These are phyloP conservation scores for Lepus oiostolus DNA, from an alignment of 2,797 vertebrate species.

Conservation along the genomic window DNA sequence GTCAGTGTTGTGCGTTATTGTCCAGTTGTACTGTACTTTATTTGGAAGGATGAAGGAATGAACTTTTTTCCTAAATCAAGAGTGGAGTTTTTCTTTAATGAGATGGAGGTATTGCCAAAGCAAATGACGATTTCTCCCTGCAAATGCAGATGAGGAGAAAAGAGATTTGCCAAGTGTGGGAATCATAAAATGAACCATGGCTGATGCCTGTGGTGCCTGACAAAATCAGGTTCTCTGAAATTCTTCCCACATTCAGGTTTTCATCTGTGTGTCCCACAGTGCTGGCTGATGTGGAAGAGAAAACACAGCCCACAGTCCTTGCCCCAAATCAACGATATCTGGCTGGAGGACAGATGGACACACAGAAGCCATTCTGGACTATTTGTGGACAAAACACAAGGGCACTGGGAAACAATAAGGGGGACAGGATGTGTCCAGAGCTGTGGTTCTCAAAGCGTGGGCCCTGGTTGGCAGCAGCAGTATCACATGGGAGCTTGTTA, in stretches of 20 bases:
- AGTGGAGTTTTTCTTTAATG: constrained; percentile 72
- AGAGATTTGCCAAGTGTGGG: neutral
- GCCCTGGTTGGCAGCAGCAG: neutral
- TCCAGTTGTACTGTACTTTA: constrained; percentile 78
- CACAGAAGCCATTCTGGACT: neutral
- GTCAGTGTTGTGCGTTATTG: constrained; percentile 65
- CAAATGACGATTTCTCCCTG: constrained; percentile 42
- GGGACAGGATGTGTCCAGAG: neutral
- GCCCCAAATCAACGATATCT: neutral
- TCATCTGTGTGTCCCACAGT: neutral
- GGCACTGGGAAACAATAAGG: neutral
- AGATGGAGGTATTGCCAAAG: neutral
- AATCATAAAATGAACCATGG: constrained; percentile 20
- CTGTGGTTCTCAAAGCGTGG: neutral
- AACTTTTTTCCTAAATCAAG: constrained; percentile 78
- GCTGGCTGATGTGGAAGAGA: neutral
- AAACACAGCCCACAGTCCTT: neutral
- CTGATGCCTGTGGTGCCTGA: neutral
- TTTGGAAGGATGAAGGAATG: constrained; percentile 84
- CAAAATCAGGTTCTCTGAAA: constrained; percentile 54
- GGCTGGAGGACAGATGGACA: neutral
- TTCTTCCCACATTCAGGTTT: constrained; percentile 21
- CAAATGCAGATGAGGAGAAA: constrained; percentile 18
- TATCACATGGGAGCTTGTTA: neutral
- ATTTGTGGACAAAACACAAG: constrained; percentile 34